A percentile compares a stretch with the other conserved stretches of the same genome.
Evolutionary conservation across 2,113 vertebrate species (phyloP).

Genomic region (Neoarius graeffei): DNA sequence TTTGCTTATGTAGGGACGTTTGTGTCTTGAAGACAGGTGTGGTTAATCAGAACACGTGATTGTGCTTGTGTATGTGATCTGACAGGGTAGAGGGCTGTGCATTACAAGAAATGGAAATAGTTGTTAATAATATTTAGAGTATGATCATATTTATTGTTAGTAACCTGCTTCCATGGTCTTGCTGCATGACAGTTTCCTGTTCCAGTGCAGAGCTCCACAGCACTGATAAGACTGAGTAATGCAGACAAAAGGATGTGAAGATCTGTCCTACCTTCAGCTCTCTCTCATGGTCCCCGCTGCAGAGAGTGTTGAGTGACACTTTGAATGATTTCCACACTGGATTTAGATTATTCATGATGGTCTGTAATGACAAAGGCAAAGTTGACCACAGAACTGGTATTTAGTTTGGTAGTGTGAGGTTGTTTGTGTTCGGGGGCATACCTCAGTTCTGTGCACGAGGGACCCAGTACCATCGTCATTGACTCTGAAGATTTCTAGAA

Average conservation of each 20-base stretch:
- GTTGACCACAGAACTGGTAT: background rate
- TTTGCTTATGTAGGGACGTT: background rate
- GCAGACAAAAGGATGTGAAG: background rate
- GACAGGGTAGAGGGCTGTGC: too few relatives aligned
- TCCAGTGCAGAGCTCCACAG: background rate
- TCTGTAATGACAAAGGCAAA: conserved; percentile 70
- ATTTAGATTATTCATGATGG: conserved; percentile 98
- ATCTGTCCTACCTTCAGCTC: conserved; percentile 70
- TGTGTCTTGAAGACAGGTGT: background rate
- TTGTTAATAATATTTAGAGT: too few relatives aligned
- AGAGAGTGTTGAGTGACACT: conserved; percentile 96
- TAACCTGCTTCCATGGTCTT: too few relatives aligned
- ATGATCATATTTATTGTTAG: too few relatives aligned
- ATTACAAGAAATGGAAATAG: too few relatives aligned
- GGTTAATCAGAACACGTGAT: too few relatives aligned
- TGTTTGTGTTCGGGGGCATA: conserved; percentile 51
- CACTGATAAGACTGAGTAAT: background rate
- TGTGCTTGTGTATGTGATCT: too few relatives aligned
- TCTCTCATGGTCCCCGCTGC: conserved; percentile 88
- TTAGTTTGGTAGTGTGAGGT: background rate
- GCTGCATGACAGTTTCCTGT: background rate
- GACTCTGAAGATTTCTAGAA: conserved; percentile 96
- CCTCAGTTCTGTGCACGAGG: conserved; percentile 97
- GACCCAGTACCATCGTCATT: conserved; percentile 96
- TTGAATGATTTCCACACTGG: conserved; percentile 98